Conservation (phyloP, 2,113 vertebrate genomes). For the Osmerus mordax region DNA sequence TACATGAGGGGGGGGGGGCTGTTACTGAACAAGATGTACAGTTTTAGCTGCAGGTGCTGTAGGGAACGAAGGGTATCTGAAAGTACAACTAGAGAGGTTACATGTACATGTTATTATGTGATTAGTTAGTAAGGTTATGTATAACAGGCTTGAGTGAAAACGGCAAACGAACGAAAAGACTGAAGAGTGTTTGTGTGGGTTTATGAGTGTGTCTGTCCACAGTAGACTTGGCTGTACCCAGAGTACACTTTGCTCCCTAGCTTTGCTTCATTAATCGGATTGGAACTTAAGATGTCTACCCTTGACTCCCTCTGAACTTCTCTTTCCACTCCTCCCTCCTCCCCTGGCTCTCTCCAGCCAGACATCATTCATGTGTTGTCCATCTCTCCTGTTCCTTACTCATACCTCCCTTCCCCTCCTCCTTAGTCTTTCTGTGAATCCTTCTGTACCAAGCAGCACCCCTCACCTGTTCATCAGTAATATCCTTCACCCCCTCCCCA, state of each 20-base stretch:
- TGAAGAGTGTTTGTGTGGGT: too few relatives aligned
- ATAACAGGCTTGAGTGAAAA: too few relatives aligned
- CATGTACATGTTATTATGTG: too few relatives aligned
- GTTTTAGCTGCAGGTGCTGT: background rate
- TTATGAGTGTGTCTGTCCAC: constrained; percentile 11
- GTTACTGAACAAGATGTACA: constrained; percentile 19
- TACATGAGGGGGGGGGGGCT: constrained; percentile 11
- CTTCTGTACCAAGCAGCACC: too few relatives aligned
- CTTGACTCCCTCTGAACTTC: background rate
- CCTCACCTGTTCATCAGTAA: too few relatives aligned
- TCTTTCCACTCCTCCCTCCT: background rate
- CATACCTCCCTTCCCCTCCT: background rate
- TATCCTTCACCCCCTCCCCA: too few relatives aligned
- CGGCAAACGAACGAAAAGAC: too few relatives aligned
- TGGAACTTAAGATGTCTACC: constrained; percentile 5
- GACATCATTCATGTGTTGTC: background rate
- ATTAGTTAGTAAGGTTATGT: too few relatives aligned
- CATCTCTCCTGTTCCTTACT: background rate
- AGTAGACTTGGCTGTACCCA: background rate
- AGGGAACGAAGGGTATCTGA: background rate
- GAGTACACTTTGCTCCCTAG: background rate
- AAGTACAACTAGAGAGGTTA: background rate
- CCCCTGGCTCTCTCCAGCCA: background rate
- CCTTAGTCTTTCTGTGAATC: too few relatives aligned
- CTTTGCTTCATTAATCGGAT: constrained; percentile 24